Percentiles rank a stretch among this genome's conserved stretches.
phyloP scores from a whole-genome alignment of 1,140 invertebrate species.

The Drosophila sulfurigaster region DNA sequence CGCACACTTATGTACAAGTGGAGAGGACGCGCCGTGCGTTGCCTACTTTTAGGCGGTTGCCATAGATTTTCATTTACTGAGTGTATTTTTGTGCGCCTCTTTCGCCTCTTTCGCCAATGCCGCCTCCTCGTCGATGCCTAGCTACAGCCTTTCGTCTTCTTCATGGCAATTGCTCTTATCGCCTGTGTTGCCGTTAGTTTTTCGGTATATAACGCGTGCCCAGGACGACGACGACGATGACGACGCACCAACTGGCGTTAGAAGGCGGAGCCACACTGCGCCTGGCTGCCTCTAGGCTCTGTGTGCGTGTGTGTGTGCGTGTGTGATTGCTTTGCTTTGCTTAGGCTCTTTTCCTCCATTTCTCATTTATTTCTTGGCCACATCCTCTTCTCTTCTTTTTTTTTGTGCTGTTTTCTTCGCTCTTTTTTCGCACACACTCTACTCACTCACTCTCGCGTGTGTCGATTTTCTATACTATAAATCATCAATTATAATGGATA shows the following conservation, averaged over 20 bases:
- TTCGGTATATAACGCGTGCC: conserved; percentile 73
- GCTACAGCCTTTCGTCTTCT: conserved; percentile 63
- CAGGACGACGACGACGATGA: conserved; percentile 18
- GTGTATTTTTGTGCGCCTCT: conserved; percentile 56
- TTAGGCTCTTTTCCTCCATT: background rate
- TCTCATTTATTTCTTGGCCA: conserved; percentile 11
- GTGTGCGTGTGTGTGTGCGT: background rate
- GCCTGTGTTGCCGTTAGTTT: conserved; percentile 69
- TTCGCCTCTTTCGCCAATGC: conserved; percentile 17
- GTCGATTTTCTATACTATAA: conserved; percentile 57
- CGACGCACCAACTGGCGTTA: conserved; percentile 62
- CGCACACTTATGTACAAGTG: conserved; percentile 55
- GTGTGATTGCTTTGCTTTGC: conserved; percentile 20
- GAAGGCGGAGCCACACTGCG: conserved; percentile 73
- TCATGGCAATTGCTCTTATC: conserved; percentile 58
- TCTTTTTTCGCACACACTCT: background rate
- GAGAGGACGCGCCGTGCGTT: conserved; percentile 40
- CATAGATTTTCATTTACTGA: conserved; percentile 80
- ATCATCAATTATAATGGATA: conserved; percentile 76
- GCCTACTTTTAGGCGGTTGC: conserved; percentile 77
- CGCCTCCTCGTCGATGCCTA: background rate
- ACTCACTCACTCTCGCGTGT: conserved; percentile 10
- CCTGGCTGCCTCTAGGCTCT: conserved; percentile 19
- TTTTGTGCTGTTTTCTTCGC: background rate
- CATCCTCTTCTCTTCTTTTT: conserved; percentile 17